Conservation (phyloP, 2,888 invertebrate genomes). For the Crossocerus cetratus region DNA sequence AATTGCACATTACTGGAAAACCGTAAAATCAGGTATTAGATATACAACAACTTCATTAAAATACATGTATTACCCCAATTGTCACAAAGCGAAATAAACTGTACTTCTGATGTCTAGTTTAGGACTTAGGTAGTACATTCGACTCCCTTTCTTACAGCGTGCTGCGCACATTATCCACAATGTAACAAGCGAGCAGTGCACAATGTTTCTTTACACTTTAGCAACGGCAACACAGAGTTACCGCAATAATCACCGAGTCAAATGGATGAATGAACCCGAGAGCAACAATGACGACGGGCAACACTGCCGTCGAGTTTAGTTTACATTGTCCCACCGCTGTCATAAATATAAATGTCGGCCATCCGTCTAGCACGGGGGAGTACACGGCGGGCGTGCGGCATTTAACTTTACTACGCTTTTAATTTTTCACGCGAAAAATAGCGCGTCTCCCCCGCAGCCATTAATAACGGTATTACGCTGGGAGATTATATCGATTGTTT, state of each 20-base stretch:
- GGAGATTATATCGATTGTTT: background rate
- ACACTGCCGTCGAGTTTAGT: conserved; percentile 8
- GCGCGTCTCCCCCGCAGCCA: background rate
- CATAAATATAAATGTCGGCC: conserved; percentile 30
- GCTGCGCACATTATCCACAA: background rate
- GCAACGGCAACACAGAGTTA: background rate
- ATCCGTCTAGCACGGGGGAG: conserved; percentile 7
- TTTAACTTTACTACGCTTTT: conserved; percentile 16
- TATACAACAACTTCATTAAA: too few relatives aligned
- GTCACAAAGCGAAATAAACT: too few relatives aligned
- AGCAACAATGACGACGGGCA: conserved; percentile 22
- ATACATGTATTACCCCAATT: too few relatives aligned
- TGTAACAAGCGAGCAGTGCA: conserved; percentile 44
- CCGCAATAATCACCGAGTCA: conserved; percentile 28
- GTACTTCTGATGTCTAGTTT: too few relatives aligned
- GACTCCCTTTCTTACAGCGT: too few relatives aligned
- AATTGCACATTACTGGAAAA: too few relatives aligned
- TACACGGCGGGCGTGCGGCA: background rate
- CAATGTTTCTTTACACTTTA: conserved; percentile 31
- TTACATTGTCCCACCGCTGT: conserved; percentile 20
- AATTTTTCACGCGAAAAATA: conserved; percentile 14
- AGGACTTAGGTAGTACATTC: too few relatives aligned
- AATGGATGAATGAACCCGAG: conserved; percentile 62
- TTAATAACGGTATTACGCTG: background rate
- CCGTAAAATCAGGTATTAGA: too few relatives aligned